Conservation (phyloP, 2,797 vertebrate genomes). For the Sarcophilus harrisii region DNA sequence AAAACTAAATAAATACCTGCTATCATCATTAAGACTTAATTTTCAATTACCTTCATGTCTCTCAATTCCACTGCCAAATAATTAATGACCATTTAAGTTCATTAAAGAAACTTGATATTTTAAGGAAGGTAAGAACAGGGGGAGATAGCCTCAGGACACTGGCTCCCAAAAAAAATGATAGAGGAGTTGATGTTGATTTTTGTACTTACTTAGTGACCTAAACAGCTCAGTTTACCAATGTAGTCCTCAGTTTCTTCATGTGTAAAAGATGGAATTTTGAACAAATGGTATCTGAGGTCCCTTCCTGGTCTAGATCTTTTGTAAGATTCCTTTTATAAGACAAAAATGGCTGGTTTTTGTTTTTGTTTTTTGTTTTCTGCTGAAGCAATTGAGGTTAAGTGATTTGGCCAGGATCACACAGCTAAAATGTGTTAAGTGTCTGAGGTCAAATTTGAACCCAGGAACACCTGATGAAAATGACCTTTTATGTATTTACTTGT, state of each 20-base stretch:
- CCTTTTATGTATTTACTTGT: not conserved
- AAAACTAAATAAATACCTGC: not conserved
- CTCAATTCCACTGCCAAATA: not conserved
- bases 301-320: not conserved
- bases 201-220: not conserved
- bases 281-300: not conserved
- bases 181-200: not conserved
- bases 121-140: not conserved
- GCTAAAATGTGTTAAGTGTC: no score
- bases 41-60: not conserved
- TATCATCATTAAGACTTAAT: slow-evolving; percentile 7
- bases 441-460: no score
- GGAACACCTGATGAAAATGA: not conserved
- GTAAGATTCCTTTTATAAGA: not conserved
- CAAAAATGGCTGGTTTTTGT: not conserved
- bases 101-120: not conserved
- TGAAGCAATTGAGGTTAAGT: no score
- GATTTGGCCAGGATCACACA: no score
- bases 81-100: not conserved
- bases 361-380: no score
- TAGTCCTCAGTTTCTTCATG: not conserved
- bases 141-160: not conserved
- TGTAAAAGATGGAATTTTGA: not conserved
- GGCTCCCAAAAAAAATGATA: not conserved
- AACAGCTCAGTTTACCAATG: not conserved